Base-by-base conservation (phyloP, 2,797 vertebrate genomes). In the Cuculus canorus region DNA sequence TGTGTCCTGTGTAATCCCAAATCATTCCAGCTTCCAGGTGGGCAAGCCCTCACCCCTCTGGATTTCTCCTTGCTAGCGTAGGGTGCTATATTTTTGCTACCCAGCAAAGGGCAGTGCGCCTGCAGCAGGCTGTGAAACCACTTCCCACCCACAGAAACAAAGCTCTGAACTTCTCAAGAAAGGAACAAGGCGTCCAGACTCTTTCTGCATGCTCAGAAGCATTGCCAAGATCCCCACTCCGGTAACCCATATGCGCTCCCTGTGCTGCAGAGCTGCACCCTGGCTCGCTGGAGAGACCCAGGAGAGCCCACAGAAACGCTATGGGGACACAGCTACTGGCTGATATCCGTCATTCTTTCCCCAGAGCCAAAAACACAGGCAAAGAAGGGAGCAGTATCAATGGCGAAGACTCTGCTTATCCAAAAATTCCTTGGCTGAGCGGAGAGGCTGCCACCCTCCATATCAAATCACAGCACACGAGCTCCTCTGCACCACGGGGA, bases 121-220 rank as follows among this genome's bases (percentile, higher is more conserved):
- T 90, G 89, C 72, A 2, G 75, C 89, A 91, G 28, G 60, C 87
- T 93, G 91, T 3, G 5, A 64, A 93, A 69, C 71, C 2, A 0
- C 80, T 86, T 82, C 59, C 88, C 95, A 2, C 96, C 92, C 91
- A 96, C 92, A 39, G 87, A 60, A 95, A 92, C 82, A 85, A 47
- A 91, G 92, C 92, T 89, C 92, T 85, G 60, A 85, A 95, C 94
- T 93, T 87, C 94, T 76, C 79, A 86, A 92, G 82, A 82, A 84
- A 52, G 75, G 94, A 96, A 93, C 54, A 10, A 93, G 83, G 84
- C 64, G 3, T 70, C 86, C 79, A 82, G 79, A 75, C 73, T 83
- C 86, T 82, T 93, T 92, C 73, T 76, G 61, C 66, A 68, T 21
- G 5, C 82, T 88, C 21, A 14, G 92, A 52, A 94, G 69, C 52